A percentile compares a stretch with the other conserved stretches of the same genome.
Conservation (phyloP, 2,113 vertebrate species). For the Hemichromis elongatus region DNA sequence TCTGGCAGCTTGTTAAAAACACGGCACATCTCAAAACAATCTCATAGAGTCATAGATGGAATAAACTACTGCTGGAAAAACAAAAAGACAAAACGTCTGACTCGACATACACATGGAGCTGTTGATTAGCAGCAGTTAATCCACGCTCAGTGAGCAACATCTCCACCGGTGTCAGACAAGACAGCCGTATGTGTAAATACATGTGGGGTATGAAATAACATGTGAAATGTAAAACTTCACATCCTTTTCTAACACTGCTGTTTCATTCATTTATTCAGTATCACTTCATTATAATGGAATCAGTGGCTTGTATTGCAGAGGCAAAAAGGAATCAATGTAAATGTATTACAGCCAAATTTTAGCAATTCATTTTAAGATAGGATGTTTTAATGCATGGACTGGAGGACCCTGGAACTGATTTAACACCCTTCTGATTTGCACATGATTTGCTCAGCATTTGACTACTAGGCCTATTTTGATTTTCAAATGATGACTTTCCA, state of each 20-base stretch:
- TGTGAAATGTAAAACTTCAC: neutral
- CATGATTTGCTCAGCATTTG: neutral
- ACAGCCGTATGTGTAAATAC: neutral
- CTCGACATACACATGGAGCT: neutral
- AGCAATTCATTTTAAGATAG: too few relatives aligned
- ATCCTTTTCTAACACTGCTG: neutral
- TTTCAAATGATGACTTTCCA: neutral
- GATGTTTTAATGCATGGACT: too few relatives aligned
- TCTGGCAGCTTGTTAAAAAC: neutral
- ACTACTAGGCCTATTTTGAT: neutral
- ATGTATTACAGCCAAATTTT: too few relatives aligned
- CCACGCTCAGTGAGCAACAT: neutral
- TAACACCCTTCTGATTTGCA: too few relatives aligned
- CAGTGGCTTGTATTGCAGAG: neutral
- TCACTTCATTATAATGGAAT: neutral
- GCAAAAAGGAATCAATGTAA: neutral
- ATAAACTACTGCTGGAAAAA: neutral
- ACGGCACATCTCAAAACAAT: neutral
- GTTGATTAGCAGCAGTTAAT: neutral
- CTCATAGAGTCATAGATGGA: neutral
- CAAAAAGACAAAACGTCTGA: neutral
- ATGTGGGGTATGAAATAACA: neutral
- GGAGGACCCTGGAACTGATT: too few relatives aligned
- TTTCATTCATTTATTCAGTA: neutral
- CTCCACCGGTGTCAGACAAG: neutral